These are phyloP conservation scores for Entomobrya multifasciata DNA, from an alignment of 2,888 invertebrate genomes.

Conservation along the genomic window DNA sequence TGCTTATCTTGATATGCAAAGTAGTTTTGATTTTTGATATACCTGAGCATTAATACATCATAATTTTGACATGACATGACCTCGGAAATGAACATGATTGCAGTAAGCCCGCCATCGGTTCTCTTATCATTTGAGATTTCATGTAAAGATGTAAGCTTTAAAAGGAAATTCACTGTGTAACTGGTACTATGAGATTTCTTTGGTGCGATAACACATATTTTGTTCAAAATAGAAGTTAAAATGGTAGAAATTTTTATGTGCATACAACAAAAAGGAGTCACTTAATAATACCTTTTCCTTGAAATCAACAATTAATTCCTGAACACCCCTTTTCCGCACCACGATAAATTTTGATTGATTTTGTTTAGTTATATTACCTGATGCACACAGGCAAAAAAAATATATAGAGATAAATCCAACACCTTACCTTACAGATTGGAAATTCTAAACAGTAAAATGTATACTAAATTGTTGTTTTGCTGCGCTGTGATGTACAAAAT, in stretches of 20 bases:
- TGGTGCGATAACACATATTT: no score
- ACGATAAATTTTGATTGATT: conserved; percentile 36
- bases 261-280: conserved; percentile 43
- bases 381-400: neutral
- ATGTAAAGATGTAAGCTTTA: neutral
- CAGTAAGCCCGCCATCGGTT: neutral
- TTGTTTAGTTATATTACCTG: neutral
- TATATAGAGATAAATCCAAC: no score
- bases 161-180: neutral
- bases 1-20: no score
- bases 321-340: conserved; percentile 59
- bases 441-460: no score
- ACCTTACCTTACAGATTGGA: no score
- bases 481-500: no score
- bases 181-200: no score
- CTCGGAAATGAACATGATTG: conserved; percentile 47
- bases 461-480: no score
- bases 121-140: conserved; percentile 15
- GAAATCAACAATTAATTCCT: conserved; percentile 51
- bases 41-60: neutral
- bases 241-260: neutral
- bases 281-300: conserved; percentile 50
- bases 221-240: no score
- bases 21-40: no score
- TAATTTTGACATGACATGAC: conserved; percentile 7